Percentiles rank a stretch among this genome's conserved stretches.
These are phyloP conservation scores for Halisarca cf. caerulea DNA, from an alignment of 37 sponge, comb jelly and placozoan genomes.

Conservation along the genomic window DNA sequence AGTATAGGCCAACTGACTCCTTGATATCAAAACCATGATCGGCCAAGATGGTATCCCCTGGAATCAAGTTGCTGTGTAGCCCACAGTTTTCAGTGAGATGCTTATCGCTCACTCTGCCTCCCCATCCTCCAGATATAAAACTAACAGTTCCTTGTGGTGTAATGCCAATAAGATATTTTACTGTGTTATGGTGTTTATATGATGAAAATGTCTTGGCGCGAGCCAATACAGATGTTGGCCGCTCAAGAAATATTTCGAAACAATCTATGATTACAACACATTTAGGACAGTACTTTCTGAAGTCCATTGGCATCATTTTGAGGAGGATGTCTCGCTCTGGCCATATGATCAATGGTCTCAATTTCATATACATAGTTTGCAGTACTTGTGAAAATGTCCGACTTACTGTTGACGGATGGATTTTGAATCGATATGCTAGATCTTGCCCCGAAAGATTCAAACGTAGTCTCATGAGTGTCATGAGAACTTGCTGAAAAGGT, in stretches of 20 bases:
- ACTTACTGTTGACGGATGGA: constrained; percentile 29
- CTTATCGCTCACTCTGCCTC: constrained; percentile 31
- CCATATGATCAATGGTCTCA: constrained; percentile 57
- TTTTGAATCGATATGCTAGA: constrained; percentile 13
- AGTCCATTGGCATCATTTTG: constrained; percentile 46
- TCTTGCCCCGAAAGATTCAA: constrained; percentile 1
- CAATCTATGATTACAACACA: constrained; percentile 38
- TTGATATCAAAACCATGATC: constrained; percentile 25
- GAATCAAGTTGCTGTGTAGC: background rate
- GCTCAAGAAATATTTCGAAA: constrained; percentile 41
- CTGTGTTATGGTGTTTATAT: constrained; percentile 40
- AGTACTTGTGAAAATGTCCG: constrained; percentile 20
- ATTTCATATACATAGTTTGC: background rate
- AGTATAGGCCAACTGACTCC: constrained; percentile 27
- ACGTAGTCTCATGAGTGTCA: constrained; percentile 42
- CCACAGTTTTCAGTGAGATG: constrained; percentile 40
- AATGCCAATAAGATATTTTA: constrained; percentile 43
- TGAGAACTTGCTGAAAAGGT: constrained; percentile 37
- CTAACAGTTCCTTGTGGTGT: constrained; percentile 36
- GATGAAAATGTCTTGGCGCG: constrained; percentile 29
- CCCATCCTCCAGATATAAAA: constrained; percentile 42
- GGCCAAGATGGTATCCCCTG: constrained; percentile 24
- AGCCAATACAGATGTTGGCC: constrained; percentile 23
- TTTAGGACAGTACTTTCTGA: constrained; percentile 40
- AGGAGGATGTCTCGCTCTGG: constrained; percentile 47